Percentiles rank a stretch among this genome's conserved stretches.
These are phyloP conservation scores for Oxyruncus cristatus DNA, from an alignment of 2,113 vertebrate species.

Conservation along the genomic window DNA sequence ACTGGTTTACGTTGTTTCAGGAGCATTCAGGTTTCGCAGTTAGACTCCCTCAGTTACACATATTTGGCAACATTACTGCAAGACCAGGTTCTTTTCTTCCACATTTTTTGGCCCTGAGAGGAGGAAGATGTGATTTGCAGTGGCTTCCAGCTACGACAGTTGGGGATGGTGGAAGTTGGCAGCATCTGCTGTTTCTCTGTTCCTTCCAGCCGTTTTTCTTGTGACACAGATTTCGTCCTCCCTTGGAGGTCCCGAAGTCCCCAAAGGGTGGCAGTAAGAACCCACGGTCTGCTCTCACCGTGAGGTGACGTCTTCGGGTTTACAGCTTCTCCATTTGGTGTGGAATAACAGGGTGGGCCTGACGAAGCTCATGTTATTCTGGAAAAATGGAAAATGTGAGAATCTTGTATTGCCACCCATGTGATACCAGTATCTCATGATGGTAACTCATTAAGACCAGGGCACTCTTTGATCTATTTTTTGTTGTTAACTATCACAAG, in stretches of 20 bases:
- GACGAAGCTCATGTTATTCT: not conserved
- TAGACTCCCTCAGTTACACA: not conserved
- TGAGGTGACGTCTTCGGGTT: fast-evolving
- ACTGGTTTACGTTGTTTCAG: not conserved
- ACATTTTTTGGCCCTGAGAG: not conserved
- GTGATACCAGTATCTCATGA: not conserved
- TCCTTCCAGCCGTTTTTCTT: not conserved
- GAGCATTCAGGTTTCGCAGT: not conserved
- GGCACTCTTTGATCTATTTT: not conserved
- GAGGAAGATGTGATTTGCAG: not conserved
- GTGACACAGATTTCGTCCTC: not conserved
- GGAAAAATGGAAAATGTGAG: not conserved
- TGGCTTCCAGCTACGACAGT: not conserved
- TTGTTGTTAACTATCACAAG: not conserved
- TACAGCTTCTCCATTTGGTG: not conserved
- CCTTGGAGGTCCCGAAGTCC: not conserved
- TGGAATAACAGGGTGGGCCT: not conserved
- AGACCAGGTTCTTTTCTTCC: not conserved
- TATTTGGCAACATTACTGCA: not conserved
- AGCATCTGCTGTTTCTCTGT: not conserved
- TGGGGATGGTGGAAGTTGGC: not conserved
- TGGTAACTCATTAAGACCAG: not conserved
- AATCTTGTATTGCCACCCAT: not conserved
- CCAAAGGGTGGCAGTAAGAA: not conserved
- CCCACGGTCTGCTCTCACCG: fast-evolving